Evolutionary conservation across 2,113 vertebrate genomes (phyloP).

Genomic region (Cynocephalus volans): DNA sequence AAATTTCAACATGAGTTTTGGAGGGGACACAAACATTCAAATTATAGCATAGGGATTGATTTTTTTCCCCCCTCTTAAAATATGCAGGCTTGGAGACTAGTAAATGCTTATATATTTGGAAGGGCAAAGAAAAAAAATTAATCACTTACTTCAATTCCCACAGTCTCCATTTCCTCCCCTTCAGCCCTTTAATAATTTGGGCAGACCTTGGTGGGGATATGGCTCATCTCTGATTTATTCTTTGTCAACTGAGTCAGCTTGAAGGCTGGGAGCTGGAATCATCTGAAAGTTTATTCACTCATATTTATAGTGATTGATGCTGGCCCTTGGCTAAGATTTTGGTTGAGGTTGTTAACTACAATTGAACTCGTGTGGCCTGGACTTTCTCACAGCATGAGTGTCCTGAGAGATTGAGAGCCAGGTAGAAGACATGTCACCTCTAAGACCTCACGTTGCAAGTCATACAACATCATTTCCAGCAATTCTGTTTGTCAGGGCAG

Average conservation of each 20-base stretch:
- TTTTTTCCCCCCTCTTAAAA: background rate
- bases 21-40: background rate
- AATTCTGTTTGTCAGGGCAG: background rate
- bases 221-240: background rate
- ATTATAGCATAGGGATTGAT: background rate
- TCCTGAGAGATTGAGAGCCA: background rate
- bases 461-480: background rate
- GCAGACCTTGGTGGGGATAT: background rate
- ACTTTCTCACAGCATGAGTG: background rate
- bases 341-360: background rate
- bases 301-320: background rate
- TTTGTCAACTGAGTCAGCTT: background rate
- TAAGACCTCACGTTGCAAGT: background rate
- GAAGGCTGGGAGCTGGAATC: background rate
- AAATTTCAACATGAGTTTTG: background rate
- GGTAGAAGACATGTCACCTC: background rate
- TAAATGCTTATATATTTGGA: background rate
- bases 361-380: background rate
- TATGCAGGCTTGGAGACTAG: background rate
- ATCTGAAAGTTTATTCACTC: background rate
- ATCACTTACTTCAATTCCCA: background rate
- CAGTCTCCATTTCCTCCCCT: background rate
- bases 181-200: background rate
- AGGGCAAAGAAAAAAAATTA: background rate
- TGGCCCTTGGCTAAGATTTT: background rate